Percentiles rank a stretch among this genome's conserved stretches.
phyloP scores from a whole-genome alignment of 2,888 invertebrate genomes.

The Melitaea athalia region DNA sequence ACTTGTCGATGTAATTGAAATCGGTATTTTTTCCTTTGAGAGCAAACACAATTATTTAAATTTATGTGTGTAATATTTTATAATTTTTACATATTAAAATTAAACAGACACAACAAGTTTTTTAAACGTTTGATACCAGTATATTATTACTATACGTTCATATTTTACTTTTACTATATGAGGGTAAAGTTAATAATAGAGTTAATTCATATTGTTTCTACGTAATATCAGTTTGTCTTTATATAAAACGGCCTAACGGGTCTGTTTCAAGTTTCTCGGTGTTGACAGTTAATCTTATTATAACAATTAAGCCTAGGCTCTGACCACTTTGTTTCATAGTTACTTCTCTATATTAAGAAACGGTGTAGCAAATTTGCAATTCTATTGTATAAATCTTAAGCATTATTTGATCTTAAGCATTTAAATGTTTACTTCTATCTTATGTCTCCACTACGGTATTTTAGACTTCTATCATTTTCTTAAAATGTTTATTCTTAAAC shows the following conservation, averaged over 20 bases:
- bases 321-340: slow-evolving; percentile 4
- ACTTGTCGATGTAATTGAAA: too few relatives aligned
- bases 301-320: neutral
- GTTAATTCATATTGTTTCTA: neutral
- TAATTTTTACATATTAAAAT: too few relatives aligned
- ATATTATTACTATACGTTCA: too few relatives aligned
- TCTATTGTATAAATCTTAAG: slow-evolving; percentile 15
- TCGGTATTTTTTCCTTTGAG: too few relatives aligned
- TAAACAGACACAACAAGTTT: too few relatives aligned
- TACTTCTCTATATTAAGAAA: slow-evolving; percentile 10
- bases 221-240: neutral
- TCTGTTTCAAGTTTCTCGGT: neutral
- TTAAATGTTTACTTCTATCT: slow-evolving; percentile 5
- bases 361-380: slow-evolving; percentile 15
- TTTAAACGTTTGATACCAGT: too few relatives aligned
- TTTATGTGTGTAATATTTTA: too few relatives aligned
- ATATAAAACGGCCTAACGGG: neutral
- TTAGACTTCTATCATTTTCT: too few relatives aligned
- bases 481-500: too few relatives aligned
- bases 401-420: slow-evolving; percentile 1
- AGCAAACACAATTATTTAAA: too few relatives aligned
- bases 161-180: too few relatives aligned
- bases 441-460: too few relatives aligned
- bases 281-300: neutral
- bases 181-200: neutral